Conservation (phyloP, 2,888 invertebrate genomes). For the Sphaerophoria taeniata region DNA sequence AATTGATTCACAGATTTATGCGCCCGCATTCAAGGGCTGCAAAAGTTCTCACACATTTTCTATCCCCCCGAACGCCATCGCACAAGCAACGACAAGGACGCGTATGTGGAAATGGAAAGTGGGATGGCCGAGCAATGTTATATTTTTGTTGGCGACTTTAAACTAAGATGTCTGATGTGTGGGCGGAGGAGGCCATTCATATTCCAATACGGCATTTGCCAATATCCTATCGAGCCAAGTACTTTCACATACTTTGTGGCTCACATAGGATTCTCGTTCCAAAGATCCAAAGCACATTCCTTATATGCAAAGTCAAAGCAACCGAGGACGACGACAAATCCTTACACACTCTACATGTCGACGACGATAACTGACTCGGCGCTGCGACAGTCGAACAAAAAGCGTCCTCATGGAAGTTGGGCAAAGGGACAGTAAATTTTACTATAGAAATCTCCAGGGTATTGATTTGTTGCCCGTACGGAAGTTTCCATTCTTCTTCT, state of each 20-base stretch:
- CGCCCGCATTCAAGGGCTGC: slow-evolving; percentile 32
- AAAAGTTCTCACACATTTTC: slow-evolving; percentile 55
- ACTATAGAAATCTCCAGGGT: slow-evolving; percentile 76
- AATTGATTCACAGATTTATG: slow-evolving; percentile 62
- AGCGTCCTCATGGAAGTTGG: slow-evolving; percentile 42
- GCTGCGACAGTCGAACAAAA: slow-evolving; percentile 6
- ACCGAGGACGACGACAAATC: slow-evolving; percentile 43
- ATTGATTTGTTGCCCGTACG: slow-evolving; percentile 76
- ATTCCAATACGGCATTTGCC: slow-evolving; percentile 62
- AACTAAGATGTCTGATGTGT: slow-evolving; percentile 61
- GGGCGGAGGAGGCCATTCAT: slow-evolving; percentile 54
- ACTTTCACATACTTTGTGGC: slow-evolving; percentile 68
- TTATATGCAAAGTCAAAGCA: slow-evolving; percentile 61
- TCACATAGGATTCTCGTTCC: slow-evolving; percentile 31
- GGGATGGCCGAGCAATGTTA: neutral
- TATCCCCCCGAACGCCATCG: neutral
- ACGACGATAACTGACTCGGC: slow-evolving; percentile 12
- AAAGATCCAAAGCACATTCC: slow-evolving; percentile 29
- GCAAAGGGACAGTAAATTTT: slow-evolving; percentile 74
- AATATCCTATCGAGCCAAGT: slow-evolving; percentile 66
- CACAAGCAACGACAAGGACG: too few relatives aligned
- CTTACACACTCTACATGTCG: slow-evolving; percentile 44
- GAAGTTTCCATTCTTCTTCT: slow-evolving; percentile 68
- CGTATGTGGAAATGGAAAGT: neutral
- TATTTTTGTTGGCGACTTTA: slow-evolving; percentile 61